phyloP scores from a whole-genome alignment of 1,140 invertebrate genomes.

The Drosophila gunungcola region DNA sequence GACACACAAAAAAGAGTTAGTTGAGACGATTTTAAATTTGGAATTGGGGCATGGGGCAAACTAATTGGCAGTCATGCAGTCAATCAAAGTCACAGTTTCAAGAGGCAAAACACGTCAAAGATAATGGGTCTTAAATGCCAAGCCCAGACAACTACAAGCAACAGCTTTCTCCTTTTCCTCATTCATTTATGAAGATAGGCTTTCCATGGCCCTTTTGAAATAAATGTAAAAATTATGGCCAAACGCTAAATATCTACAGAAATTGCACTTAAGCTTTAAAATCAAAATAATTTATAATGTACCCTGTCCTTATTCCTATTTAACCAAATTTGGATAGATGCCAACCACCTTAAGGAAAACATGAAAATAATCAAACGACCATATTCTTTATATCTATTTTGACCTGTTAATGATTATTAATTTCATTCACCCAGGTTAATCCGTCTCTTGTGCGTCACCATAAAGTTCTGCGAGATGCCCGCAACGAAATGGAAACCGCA shows the following conservation, averaged over 20 bases:
- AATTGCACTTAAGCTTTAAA: no score
- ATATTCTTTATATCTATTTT: no score
- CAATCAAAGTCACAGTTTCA: conserved; percentile 35
- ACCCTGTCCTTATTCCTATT: no score
- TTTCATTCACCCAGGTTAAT: conserved; percentile 63
- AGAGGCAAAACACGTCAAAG: neutral
- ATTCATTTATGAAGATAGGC: neutral
- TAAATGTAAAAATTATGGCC: no score
- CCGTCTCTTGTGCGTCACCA: conserved; percentile 78
- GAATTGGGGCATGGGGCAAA: conserved; percentile 17
- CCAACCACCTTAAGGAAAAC: no score
- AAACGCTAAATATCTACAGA: no score
- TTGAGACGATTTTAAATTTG: conserved; percentile 2
- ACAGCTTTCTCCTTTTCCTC: neutral
- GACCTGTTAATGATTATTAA: neutral
- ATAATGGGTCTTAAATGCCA: neutral
- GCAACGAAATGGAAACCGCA: conserved; percentile 82
- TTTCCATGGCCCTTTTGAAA: neutral
- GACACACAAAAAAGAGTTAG: conserved; percentile 8
- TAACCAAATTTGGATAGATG: no score
- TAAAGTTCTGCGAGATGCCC: conserved; percentile 69
- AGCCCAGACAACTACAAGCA: neutral
- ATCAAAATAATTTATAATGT: no score
- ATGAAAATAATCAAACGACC: neutral
- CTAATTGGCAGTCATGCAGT: conserved; percentile 39